phyloP scores from a whole-genome alignment of 2,797 vertebrate genomes.

The Dendrocincla fuliginosa region DNA sequence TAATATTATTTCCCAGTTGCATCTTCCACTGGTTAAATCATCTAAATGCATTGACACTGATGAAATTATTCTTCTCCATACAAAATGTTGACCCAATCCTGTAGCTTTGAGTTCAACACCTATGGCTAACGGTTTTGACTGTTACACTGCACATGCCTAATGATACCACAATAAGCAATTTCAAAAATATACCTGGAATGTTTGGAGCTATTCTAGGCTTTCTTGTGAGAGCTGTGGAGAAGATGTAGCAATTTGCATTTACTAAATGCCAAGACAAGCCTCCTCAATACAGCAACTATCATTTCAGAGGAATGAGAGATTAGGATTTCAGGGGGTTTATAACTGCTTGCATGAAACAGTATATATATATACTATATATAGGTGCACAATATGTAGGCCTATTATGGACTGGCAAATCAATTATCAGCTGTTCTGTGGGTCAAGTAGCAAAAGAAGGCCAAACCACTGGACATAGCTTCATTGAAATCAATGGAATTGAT shows the following conservation, averaged over 20 bases:
- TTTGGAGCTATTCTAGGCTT: neutral
- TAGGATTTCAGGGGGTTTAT: neutral
- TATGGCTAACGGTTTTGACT: neutral
- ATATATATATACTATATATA: neutral
- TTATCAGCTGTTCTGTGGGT: neutral
- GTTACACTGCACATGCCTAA: neutral
- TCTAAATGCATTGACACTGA: neutral
- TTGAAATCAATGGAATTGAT: neutral
- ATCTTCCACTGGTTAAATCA: neutral
- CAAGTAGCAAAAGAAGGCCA: neutral
- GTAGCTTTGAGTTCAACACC: neutral
- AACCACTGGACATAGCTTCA: neutral
- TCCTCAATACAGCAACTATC: neutral
- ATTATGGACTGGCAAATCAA: constrained; percentile 17
- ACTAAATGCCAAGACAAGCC: neutral
- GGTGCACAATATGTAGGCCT: neutral
- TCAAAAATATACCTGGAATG: neutral
- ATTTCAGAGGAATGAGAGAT: neutral
- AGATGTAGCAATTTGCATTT: neutral
- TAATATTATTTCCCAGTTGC: neutral
- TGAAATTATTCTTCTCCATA: neutral
- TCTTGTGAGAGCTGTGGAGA: neutral
- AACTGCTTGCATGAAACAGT: neutral
- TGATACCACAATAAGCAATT: neutral
- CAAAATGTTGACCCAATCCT: neutral